Percentiles rank a stretch among this genome's conserved stretches.
phyloP scores from a whole-genome alignment of 2,797 vertebrate genomes.

The Schizopygopsis malacanthus region DNA sequence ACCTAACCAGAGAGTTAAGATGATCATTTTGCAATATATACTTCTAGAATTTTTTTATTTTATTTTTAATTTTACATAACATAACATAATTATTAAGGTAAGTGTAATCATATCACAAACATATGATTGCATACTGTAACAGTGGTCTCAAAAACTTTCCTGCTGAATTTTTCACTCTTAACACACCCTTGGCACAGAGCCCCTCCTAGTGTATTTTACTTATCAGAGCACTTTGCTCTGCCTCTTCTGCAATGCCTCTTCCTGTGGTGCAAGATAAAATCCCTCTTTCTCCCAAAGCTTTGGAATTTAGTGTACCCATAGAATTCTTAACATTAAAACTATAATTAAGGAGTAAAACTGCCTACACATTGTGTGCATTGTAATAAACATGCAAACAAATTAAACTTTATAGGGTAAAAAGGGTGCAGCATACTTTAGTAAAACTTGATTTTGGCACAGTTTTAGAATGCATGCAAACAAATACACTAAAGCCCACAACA shows the following conservation, averaged over 20 bases:
- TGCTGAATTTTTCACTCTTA: conserved; percentile 13
- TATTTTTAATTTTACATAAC: background rate
- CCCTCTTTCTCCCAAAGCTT: background rate
- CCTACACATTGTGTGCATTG: conserved; percentile 52
- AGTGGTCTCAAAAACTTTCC: background rate
- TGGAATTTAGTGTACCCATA: background rate
- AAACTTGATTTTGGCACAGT: conserved; percentile 8
- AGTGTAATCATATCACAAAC: background rate
- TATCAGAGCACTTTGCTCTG: conserved; percentile 33
- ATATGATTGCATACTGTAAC: background rate
- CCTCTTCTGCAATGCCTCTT: conserved; percentile 17
- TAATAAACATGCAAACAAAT: conserved; percentile 30
- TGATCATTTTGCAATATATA: background rate
- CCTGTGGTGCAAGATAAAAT: conserved; percentile 18
- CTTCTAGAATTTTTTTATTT: background rate
- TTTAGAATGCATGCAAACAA: conserved; percentile 1
- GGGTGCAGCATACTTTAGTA: background rate
- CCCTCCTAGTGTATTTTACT: conserved; percentile 3
- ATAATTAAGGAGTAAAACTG: conserved; percentile 9
- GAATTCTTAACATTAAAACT: conserved; percentile 10
- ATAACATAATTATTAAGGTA: background rate
- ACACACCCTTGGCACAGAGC: background rate
- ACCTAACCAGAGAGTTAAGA: background rate
- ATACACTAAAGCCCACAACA: background rate
- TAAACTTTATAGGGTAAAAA: background rate